phyloP scores from a whole-genome alignment of 2,113 vertebrate genomes.

The Cyanoramphus novaezelandiae region DNA sequence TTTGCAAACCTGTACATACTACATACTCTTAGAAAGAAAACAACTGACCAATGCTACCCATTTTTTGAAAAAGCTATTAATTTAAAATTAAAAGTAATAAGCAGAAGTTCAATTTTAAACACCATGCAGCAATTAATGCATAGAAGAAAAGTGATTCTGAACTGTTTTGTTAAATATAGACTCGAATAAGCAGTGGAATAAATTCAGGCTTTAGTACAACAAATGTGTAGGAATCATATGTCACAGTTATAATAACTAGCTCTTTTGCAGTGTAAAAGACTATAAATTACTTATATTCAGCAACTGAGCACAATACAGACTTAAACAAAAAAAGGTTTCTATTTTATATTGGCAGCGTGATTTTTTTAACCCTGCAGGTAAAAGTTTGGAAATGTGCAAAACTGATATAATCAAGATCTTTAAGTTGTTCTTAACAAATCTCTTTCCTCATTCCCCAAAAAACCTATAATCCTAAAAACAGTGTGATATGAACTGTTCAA shows the following conservation, averaged over 20 bases:
- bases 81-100: background rate
- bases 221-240: background rate
- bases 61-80: background rate
- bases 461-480: rapidly evolving
- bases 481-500: background rate
- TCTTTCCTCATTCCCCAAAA: background rate
- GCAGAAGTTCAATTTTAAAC: background rate
- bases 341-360: background rate
- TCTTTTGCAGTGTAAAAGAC: background rate
- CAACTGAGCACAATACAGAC: background rate
- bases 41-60: background rate
- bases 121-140: background rate
- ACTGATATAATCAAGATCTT: background rate
- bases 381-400: background rate
- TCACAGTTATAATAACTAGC: background rate
- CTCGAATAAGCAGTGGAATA: background rate
- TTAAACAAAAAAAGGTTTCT: background rate
- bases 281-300: background rate
- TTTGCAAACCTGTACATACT: background rate
- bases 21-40: background rate
- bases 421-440: background rate
- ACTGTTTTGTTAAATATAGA: background rate
- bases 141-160: background rate
- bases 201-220: background rate
- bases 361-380: background rate